These are phyloP conservation scores for Gryllus longicercus DNA, from an alignment of 2,888 invertebrate species.

Conservation along the genomic window DNA sequence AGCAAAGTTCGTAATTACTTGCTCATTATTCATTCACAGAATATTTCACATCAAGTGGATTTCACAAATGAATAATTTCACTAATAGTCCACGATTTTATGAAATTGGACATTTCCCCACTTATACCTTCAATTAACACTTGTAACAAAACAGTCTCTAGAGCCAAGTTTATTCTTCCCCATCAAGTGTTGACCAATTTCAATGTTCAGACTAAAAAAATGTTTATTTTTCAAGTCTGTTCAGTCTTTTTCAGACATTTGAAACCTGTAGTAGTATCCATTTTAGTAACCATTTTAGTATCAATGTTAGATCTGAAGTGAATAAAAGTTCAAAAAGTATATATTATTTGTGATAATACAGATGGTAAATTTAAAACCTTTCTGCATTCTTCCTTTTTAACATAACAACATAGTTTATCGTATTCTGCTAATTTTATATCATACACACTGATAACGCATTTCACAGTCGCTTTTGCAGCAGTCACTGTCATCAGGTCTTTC, in stretches of 20 bases:
- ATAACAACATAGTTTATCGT: slow-evolving; percentile 44
- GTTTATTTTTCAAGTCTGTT: not conserved
- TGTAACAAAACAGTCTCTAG: slow-evolving; percentile 49
- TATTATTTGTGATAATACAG: slow-evolving; percentile 20
- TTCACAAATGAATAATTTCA: slow-evolving; percentile 62
- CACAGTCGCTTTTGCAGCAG: slow-evolving; percentile 70
- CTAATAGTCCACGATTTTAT: slow-evolving; percentile 51
- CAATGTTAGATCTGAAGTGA: not conserved
- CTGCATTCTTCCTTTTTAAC: not conserved
- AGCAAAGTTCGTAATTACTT: slow-evolving; percentile 58
- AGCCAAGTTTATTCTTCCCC: slow-evolving; percentile 44
- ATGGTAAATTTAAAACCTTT: not conserved
- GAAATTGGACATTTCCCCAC: slow-evolving; percentile 58
- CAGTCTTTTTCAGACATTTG: slow-evolving; percentile 20
- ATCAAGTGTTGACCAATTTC: slow-evolving; percentile 54
- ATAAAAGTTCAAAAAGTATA: not conserved
- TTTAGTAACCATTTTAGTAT: slow-evolving; percentile 22
- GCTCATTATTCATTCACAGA: slow-evolving; percentile 47
- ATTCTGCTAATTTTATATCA: slow-evolving; percentile 56
- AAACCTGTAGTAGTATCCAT: slow-evolving; percentile 29
- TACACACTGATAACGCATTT: slow-evolving; percentile 69
- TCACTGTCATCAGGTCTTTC: slow-evolving; percentile 59
- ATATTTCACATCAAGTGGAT: slow-evolving; percentile 63
- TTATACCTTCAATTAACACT: slow-evolving; percentile 59
- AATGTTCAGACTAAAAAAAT: not conserved